A percentile compares a stretch with the other conserved stretches of the same genome.
phyloP scores from a whole-genome alignment of 2,888 invertebrate species.

The Caenorhabditis zanzibari region DNA sequence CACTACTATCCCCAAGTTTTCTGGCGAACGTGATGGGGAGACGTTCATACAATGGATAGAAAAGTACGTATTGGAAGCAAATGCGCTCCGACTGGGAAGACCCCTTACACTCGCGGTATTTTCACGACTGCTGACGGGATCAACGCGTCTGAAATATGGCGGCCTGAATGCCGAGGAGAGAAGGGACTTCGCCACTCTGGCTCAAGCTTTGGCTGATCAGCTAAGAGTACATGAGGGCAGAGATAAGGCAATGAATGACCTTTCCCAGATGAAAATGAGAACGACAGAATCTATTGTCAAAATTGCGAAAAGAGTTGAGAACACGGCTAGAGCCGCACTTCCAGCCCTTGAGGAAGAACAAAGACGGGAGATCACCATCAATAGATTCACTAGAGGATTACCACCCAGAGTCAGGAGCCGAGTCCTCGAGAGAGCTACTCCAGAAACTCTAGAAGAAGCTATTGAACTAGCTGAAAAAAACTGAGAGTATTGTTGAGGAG shows the following conservation, averaged over 20 bases:
- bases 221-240: not conserved
- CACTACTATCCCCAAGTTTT: not conserved
- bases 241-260: conserved; percentile 4
- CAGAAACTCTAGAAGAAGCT: not conserved
- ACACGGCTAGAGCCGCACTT: not conserved
- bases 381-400: not conserved
- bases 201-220: not conserved
- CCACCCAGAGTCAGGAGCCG: not conserved
- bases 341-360: not conserved
- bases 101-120: not conserved
- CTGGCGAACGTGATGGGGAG: not conserved
- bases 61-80: not conserved
- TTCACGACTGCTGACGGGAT: not conserved
- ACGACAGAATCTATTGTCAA: not conserved
- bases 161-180: not conserved
- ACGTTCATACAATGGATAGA: not conserved
- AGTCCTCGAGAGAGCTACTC: not conserved
- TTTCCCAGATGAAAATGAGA: not conserved
- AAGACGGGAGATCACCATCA: not conserved
- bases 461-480: not conserved
- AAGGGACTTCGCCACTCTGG: not conserved
- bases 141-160: conserved; percentile 11
- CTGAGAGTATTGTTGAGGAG: not conserved
- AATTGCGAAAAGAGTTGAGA: not conserved
- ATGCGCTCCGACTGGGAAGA: not conserved